phyloP scores from a whole-genome alignment of 2,797 vertebrate genomes.

The Rhabdophis nuchalis region DNA sequence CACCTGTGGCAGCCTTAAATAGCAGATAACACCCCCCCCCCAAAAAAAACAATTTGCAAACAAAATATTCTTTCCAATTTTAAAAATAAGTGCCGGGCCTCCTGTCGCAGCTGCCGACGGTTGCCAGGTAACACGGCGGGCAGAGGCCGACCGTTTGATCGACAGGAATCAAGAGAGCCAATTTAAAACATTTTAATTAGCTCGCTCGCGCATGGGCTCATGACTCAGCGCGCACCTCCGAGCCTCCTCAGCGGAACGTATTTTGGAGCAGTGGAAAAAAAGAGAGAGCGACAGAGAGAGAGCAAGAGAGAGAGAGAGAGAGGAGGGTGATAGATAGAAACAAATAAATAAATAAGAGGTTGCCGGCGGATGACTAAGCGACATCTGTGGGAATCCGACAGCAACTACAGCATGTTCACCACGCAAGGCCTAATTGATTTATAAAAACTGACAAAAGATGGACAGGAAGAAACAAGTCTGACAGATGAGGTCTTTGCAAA shows the following conservation, averaged over 20 bases:
- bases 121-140: conserved; percentile 43
- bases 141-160: conserved; percentile 5
- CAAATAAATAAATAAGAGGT: too few species aligned
- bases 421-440: conserved; percentile 68
- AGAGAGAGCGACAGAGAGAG: too few species aligned
- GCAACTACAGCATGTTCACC: conserved; percentile 53
- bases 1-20: background rate
- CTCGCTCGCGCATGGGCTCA: conserved; percentile 13
- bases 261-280: background rate
- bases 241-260: conserved; percentile 23
- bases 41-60: conserved; percentile 3
- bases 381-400: conserved; percentile 66
- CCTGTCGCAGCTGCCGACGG: background rate
- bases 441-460: conserved; percentile 60
- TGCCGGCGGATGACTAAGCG: conserved; percentile 38
- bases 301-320: too few species aligned
- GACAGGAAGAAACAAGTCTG: conserved; percentile 50
- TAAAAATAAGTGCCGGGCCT: conserved; percentile 44
- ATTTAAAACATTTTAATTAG: conserved; percentile 55
- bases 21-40: background rate
- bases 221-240: conserved; percentile 23
- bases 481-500: conserved; percentile 61
- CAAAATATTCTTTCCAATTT: background rate
- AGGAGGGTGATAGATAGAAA: too few species aligned
- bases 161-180: conserved; percentile 35